Evolutionary conservation across 2,888 invertebrate species (phyloP), one percentile per base, ranked within the genome.

Genomic region (Mycogona germanica): DNA sequence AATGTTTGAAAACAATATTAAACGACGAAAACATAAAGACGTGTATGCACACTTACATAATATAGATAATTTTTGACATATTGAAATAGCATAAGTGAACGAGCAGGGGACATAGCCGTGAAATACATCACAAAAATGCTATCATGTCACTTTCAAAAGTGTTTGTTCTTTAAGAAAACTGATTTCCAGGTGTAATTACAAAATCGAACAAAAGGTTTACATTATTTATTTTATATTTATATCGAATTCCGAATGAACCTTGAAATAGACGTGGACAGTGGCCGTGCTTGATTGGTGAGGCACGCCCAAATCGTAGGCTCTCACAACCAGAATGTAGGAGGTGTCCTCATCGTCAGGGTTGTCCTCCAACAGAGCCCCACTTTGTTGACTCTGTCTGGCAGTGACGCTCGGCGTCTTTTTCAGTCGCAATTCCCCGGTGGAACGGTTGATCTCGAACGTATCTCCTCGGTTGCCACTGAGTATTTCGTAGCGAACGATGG

Each of bases 241-340:
- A 82, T 81, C 56, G 60, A 80, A 80, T 63, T 81, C n/a, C 25
- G 35, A 37, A 49, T 4, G 17, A 55, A 67, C 88, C 59, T 84
- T 82, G 49, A 84, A 84, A 70, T 82, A 84, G 55, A 89, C 76
- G 62, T 82, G 79, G 5, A 92, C 80, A 55, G 78, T 78, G 14
- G 84, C 80, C 32, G 80, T 80, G 19, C 82, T 79, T 60, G 76
- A 82, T 55, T 81, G 72, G 65, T 82, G 81, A 2, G 91, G 91
- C 1, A 85, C 78, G 0, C 91, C 89, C 58, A 86, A 75, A 70
- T 91, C 91, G 65, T 85, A 87, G 2, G 87, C 89, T 65, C 86
- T 75, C 14, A 84, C 79, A 51, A 77, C 82, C 5, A 88, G 68
- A n/a, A 78, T 74, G 60, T 79, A 80, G 17, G 80, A 72, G 63